Evolutionary conservation across 1,140 invertebrate genomes (phyloP), one percentile per base, ranked within the genome.

Genomic region (Drosophila virilis): DNA sequence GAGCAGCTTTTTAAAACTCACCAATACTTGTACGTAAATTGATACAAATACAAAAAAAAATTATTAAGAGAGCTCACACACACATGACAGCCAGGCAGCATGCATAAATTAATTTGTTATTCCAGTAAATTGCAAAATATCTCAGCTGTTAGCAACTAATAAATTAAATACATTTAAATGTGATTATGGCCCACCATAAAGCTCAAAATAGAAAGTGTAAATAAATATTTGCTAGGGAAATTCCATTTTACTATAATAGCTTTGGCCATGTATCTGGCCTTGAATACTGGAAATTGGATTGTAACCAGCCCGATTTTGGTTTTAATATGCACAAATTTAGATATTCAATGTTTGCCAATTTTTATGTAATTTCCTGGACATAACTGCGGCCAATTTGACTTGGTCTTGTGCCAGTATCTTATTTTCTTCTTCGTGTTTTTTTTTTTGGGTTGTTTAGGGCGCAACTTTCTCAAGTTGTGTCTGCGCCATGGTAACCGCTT

Each of bases 401-500:
- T 45, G 48, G 48, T 17, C 32, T 46, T 68, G 55, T 67, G 70
- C 70, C 64, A 73, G 55, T 22, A 51, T 61, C 33, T 37, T 28
- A 17, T 45, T 67, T 59, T 62, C 51, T 70, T 59, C 8, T 52
- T 13, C 12, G 35, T 37, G 64, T 38, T 46, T 22, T 62, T 35
- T 28, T 13, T 40, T 64, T 54, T 55, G 77, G 42, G 15, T 43
- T 68, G 40, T 60, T 51, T 75, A 66, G 62, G 17, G 15, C 61
- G 15, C 55, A 66, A 68, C 69, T 88, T 82, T 84, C 60, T 50
- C 79, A 76, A 73, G 80, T 51, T 68, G 62, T 73, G 59, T 33
- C 42, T 71, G 69, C 70, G 67, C 73, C 4, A 4, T 4, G 54
- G 81, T 64, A 74, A 67, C 52, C 58, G 76, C 51, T 61, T 40